phyloP scores from a whole-genome alignment of 1,140 invertebrate species.

The Zaprionus capensis region DNA sequence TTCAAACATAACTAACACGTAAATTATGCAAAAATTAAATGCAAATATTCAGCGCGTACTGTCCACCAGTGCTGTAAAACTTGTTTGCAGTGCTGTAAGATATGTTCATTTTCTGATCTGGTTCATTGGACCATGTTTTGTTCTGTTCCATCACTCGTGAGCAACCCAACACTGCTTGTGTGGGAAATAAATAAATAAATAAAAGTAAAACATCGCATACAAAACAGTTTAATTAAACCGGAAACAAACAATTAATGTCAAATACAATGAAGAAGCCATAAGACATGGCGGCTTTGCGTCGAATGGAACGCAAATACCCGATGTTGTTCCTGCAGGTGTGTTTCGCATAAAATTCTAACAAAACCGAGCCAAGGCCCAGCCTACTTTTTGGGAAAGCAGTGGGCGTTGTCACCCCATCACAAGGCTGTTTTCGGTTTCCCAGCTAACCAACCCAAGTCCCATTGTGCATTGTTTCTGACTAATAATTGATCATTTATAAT shows the following conservation, averaged over 20 bases:
- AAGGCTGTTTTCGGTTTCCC: conserved; percentile 32
- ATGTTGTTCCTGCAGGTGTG: conserved; percentile 72
- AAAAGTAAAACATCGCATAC: conserved; percentile 40
- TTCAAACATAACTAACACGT: too few species aligned
- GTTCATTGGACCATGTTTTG: conserved; percentile 7
- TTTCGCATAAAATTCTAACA: conserved; percentile 50
- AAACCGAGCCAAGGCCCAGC: conserved; percentile 33
- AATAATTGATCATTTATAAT: conserved; percentile 10
- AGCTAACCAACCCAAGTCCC: conserved; percentile 21
- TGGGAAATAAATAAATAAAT: conserved; percentile 49
- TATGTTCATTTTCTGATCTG: conserved; percentile 5
- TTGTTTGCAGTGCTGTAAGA: not conserved
- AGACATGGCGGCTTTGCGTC: conserved; percentile 45
- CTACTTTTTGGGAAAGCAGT: conserved; percentile 59
- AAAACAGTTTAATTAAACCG: conserved; percentile 35
- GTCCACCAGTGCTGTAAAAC: conserved; percentile 1
- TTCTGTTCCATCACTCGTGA: conserved; percentile 18
- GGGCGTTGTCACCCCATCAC: conserved; percentile 61
- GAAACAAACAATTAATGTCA: conserved; percentile 35
- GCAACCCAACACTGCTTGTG: conserved; percentile 41
- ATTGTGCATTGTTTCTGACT: conserved; percentile 31
- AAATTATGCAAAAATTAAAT: not conserved
- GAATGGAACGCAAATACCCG: conserved; percentile 50
- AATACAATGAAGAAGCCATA: conserved; percentile 50
- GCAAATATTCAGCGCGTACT: not conserved